Evolutionary conservation across 1,140 invertebrate species (phyloP).

Genomic region (Portunus trituberculatus): DNA sequence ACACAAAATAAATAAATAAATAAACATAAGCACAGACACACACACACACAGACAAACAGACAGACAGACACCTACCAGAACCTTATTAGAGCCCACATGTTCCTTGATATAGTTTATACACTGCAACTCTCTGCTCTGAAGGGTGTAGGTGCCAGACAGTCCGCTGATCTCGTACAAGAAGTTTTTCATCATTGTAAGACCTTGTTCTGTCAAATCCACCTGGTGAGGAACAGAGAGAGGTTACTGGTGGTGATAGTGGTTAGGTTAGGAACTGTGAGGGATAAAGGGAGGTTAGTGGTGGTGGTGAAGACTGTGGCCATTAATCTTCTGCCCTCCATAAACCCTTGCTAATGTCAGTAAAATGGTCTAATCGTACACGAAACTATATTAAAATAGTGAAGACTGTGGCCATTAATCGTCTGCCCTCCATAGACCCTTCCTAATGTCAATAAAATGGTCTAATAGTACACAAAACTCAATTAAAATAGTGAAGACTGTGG

Average conservation of each 20-base stretch:
- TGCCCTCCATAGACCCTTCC: no score
- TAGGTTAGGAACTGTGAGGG: not conserved
- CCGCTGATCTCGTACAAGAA: conserved; percentile 96
- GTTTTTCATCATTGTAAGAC: conserved; percentile 94
- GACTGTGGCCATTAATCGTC: no score
- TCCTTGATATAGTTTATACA: conserved; percentile 97
- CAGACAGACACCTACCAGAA: conserved; percentile 87
- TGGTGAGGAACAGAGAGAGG: conserved; percentile 79
- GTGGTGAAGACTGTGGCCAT: not conserved
- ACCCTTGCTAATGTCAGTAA: no score
- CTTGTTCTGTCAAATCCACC: conserved; percentile 96
- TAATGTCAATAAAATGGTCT: no score
- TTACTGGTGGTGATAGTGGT: no score
- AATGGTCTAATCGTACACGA: no score
- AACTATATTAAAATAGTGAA: no score
- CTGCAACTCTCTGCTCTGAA: conserved; percentile 92
- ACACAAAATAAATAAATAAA: no score
- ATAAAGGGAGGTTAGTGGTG: conserved; percentile 78
- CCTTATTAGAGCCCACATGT: conserved; percentile 94
- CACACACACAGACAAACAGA: not conserved
- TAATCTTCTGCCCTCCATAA: no score
- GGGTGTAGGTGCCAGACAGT: conserved; percentile 92
- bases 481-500: no score
- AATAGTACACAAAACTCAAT: no score
- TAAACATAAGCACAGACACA: no score